Evolutionary conservation across 2,888 invertebrate genomes (phyloP).

Genomic region (Diplazon laetatorius): DNA sequence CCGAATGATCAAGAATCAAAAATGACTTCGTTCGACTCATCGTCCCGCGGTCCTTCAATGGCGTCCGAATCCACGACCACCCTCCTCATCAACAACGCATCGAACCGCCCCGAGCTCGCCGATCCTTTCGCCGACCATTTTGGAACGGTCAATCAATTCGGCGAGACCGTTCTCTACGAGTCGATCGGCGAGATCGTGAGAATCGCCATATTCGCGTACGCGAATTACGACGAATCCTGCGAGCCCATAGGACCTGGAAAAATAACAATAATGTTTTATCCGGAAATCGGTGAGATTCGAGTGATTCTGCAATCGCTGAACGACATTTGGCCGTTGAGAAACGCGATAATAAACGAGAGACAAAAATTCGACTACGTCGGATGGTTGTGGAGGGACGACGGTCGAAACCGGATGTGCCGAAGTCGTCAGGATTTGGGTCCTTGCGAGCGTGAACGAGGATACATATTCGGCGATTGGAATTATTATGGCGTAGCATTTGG

Average conservation of each 20-base stretch:
- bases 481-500: background rate
- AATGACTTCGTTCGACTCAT: background rate
- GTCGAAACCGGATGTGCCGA: slow-evolving; percentile 3
- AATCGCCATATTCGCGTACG: slow-evolving; percentile 17
- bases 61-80: background rate
- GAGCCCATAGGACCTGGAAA: slow-evolving; percentile 5
- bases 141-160: background rate
- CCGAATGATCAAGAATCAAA: background rate
- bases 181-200: background rate
- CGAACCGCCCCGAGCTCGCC: background rate
- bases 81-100: background rate
- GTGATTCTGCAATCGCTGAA: slow-evolving; percentile 3
- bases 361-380: background rate
- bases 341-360: background rate
- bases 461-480: background rate
- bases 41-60: background rate
- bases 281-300: background rate
- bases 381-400: slow-evolving; percentile 11
- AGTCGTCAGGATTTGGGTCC: background rate
- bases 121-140: background rate
- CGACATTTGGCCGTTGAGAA: slow-evolving; percentile 12
- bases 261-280: slow-evolving; percentile 21
- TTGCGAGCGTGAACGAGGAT: background rate
- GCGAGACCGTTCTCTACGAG: background rate
- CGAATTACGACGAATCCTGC: slow-evolving; percentile 19